Percentiles rank a stretch among this genome's conserved stretches.
phyloP scores from a whole-genome alignment of 2,888 invertebrate species.

The Calliopum simillimum region DNA sequence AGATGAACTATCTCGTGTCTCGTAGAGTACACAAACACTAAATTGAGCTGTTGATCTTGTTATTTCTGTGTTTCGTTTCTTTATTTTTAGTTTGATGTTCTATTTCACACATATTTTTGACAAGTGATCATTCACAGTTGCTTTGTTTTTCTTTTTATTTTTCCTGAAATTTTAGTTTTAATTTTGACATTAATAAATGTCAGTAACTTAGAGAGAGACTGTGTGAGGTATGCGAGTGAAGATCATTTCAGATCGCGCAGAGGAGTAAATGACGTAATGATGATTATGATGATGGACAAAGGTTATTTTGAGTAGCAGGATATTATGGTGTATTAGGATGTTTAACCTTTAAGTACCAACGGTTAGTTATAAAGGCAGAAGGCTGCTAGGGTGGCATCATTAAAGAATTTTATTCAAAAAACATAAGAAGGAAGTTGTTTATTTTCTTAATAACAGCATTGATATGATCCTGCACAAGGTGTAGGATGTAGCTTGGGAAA shows the following conservation, averaged over 20 bases:
- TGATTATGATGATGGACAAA: slow-evolving; percentile 49
- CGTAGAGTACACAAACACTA: neutral
- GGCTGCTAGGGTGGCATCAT: neutral
- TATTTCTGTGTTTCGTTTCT: slow-evolving; percentile 11
- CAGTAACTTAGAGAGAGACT: neutral
- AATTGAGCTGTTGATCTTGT: neutral
- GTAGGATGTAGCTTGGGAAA: neutral
- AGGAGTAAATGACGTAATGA: slow-evolving; percentile 38
- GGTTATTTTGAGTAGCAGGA: slow-evolving; percentile 34
- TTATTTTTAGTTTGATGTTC: slow-evolving; percentile 31
- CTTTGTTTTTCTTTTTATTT: slow-evolving; percentile 30
- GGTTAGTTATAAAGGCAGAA: neutral
- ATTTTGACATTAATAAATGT: slow-evolving; percentile 65
- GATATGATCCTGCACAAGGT: too few relatives aligned
- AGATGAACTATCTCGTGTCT: too few relatives aligned
- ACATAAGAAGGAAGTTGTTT: neutral
- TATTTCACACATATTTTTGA: slow-evolving; percentile 47
- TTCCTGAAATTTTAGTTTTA: slow-evolving; percentile 22
- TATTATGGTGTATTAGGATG: too few relatives aligned
- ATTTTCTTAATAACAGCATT: too few relatives aligned
- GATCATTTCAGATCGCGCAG: slow-evolving; percentile 6
- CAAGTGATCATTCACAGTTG: slow-evolving; percentile 38
- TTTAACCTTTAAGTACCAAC: neutral
- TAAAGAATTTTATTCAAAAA: too few relatives aligned
- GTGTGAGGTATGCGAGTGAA: neutral